These are phyloP conservation scores for Orientallactaga sibirica DNA, from an alignment of 2,797 vertebrate species.

Conservation along the genomic window DNA sequence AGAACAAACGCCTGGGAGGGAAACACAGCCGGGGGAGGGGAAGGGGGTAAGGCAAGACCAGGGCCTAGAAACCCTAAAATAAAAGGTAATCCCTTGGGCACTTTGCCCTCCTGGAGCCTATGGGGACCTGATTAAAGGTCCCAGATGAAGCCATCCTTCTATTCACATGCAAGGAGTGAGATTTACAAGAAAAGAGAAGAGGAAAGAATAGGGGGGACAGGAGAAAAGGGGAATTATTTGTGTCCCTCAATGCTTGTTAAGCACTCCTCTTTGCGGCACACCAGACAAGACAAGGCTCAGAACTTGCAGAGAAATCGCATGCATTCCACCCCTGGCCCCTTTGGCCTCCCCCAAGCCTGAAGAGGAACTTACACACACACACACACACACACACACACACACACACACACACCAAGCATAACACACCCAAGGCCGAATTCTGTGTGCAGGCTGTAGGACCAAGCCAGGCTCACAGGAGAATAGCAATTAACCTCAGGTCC, in stretches of 20 bases:
- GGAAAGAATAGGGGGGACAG: constrained; percentile 88
- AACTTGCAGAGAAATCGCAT: constrained; percentile 82
- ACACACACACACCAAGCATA: neutral
- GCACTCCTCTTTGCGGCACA: constrained; percentile 89
- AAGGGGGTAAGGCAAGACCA: constrained; percentile 68
- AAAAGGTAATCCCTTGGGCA: constrained; percentile 91
- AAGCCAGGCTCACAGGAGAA: constrained; percentile 84
- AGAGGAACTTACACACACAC: neutral
- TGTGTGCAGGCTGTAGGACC: neutral
- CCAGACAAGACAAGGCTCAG: constrained; percentile 89
- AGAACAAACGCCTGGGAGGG: constrained; percentile 88
- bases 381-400: neutral
- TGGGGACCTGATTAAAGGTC: constrained; percentile 91
- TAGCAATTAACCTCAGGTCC: constrained; percentile 90
- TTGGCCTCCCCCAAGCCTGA: constrained; percentile 6
- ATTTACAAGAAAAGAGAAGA: constrained; percentile 91
- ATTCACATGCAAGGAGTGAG: constrained; percentile 91
- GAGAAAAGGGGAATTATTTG: constrained; percentile 92
- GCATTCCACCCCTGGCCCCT: constrained; percentile 69
- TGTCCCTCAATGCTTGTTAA: constrained; percentile 91
- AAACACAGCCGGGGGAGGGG: constrained; percentile 80
- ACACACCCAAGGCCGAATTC: neutral
- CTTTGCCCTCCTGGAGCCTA: constrained; percentile 89
- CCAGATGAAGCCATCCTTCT: constrained; percentile 89
- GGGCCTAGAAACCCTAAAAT: constrained; percentile 86